phyloP scores from a whole-genome alignment of 1,140 invertebrate genomes.

The Brachionus rotundiformis region DNA sequence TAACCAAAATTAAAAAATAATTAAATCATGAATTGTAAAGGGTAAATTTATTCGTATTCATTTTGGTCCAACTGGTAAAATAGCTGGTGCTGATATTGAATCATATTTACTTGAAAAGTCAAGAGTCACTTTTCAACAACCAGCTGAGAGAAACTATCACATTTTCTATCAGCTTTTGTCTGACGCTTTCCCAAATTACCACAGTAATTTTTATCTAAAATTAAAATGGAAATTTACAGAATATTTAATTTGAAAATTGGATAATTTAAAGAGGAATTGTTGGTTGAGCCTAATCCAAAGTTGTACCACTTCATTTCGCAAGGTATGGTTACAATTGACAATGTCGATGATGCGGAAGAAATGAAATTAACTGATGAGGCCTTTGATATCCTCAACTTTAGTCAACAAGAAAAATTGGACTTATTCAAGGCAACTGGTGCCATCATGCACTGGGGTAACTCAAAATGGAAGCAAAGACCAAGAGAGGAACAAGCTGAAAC shows the following conservation, averaged over 20 bases:
- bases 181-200: slow-evolving; percentile 69
- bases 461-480: slow-evolving; percentile 99
- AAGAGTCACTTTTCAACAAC: slow-evolving; percentile 98
- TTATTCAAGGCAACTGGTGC: slow-evolving; percentile 94
- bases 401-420: slow-evolving; percentile 87
- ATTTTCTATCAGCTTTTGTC: slow-evolving; percentile 99
- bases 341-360: slow-evolving; percentile 94
- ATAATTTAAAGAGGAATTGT: slow-evolving; percentile 73
- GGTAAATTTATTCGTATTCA: slow-evolving; percentile 99
- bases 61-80: slow-evolving; percentile 96
- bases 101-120: slow-evolving; percentile 99
- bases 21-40: slow-evolving; percentile 55
- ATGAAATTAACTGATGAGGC: slow-evolving; percentile 88
- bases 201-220: slow-evolving; percentile 56
- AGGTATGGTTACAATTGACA: slow-evolving; percentile 92
- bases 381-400: slow-evolving; percentile 96
- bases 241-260: not conserved
- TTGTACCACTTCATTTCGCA: slow-evolving; percentile 89
- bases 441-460: slow-evolving; percentile 96
- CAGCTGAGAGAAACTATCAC: slow-evolving; percentile 96
- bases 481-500: slow-evolving; percentile 98
- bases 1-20: not conserved
- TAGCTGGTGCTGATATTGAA: slow-evolving; percentile 99
- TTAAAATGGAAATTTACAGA: not conserved
- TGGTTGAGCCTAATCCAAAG: slow-evolving; percentile 81